Evolutionary conservation across 2,797 vertebrate species (phyloP).

Genomic region (Lacerta viridis): DNA sequence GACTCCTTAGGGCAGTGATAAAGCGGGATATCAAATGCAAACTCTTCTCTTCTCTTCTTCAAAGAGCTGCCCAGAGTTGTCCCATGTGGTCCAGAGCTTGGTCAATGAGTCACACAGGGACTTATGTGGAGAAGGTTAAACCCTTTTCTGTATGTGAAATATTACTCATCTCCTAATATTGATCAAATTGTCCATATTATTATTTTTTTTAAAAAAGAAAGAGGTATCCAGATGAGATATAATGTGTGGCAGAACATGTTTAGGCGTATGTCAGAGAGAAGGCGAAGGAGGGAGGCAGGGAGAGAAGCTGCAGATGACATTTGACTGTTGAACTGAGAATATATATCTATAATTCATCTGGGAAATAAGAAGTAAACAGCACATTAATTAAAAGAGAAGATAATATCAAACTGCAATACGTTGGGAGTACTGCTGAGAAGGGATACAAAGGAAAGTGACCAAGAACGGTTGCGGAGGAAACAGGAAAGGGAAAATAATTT

Average conservation of each 20-base stretch:
- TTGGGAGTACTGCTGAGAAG: conserved; percentile 60
- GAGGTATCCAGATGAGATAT: conserved; percentile 64
- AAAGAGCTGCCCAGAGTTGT: too few species aligned
- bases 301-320: conserved; percentile 68
- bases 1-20: too few species aligned
- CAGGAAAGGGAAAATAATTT: not conserved
- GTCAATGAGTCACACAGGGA: not conserved
- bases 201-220: conserved; percentile 21
- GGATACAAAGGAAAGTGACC: conserved; percentile 66
- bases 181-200: conserved; percentile 51
- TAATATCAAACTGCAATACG: conserved; percentile 65
- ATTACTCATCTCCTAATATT: conserved; percentile 26
- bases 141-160: not conserved
- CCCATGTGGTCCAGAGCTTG: too few species aligned
- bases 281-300: conserved; percentile 42
- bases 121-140: not conserved
- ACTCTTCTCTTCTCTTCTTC: too few species aligned
- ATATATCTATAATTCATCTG: conserved; percentile 74
- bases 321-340: conserved; percentile 76
- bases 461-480: conserved; percentile 56
- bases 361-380: conserved; percentile 71
- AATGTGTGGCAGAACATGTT: conserved; percentile 58
- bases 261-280: not conserved
- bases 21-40: too few species aligned
- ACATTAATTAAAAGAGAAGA: conserved; percentile 75